Base-by-base conservation (phyloP, 92 coral and sea anemone species). In the Pocillopora grandis region DNA sequence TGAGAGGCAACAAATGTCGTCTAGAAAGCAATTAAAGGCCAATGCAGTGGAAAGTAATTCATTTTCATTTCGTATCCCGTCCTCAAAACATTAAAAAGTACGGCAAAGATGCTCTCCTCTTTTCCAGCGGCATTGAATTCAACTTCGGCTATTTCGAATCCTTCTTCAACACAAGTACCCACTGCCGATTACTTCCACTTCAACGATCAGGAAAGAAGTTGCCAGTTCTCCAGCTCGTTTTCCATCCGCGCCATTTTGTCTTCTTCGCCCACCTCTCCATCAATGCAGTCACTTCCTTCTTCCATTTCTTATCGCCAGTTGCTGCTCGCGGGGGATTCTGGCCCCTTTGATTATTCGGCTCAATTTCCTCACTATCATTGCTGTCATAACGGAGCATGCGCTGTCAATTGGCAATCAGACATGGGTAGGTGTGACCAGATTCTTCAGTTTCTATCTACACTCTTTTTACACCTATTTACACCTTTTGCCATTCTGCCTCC, bases 211-310 rank as follows among this genome's bases (percentile, higher is more conserved):
- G 58, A 52, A 42, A 52, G 56, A 74, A 73, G 59, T 35, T 31
- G 72, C 61, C 86, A 83, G 62, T 83, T 83, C 63, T 62, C 80
- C 48, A 83, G 86, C 65, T 62, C 86, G 11, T 83, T 83, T 61
- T 83, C 86, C 16, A 83, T 83, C 31, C 80, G 86, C 2, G 72
- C 86, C 31, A 83, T 83, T 63, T 62, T 83, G 80, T 73, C 86
- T 48, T 83, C 86, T 12, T 37, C 80, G 7, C 31, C 80, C 9
- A 55, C 42, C 36, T 62, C 86, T 73, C 62, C 79, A 31, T 27
- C 64, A 57, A 55, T 52, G 16, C 37, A 49, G 17, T 63, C 13
- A 18, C 75, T 83, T 56, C 62, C 56, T 11, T 21, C 86, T 10
- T 36, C 62, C 52, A 13, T 72, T 37, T 21, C 78, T 5, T 73